phyloP scores from a whole-genome alignment of 2,888 invertebrate species.

The Xanthostigma xanthostigma region DNA sequence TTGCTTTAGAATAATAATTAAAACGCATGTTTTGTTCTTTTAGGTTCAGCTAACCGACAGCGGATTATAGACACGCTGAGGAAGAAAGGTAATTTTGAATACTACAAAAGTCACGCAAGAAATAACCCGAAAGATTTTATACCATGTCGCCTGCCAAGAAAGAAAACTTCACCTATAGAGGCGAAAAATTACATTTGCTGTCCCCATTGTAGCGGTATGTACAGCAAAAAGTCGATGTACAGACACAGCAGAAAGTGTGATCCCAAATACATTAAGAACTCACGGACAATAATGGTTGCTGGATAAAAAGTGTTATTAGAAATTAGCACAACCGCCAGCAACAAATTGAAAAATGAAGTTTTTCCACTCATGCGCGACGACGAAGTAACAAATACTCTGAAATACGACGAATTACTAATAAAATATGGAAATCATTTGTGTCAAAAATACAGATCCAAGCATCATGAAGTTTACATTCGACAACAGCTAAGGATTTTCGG shows the following conservation, averaged over 20 bases:
- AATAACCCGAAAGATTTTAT: too few relatives aligned
- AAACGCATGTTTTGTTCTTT: too few relatives aligned
- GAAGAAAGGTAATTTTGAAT: too few relatives aligned
- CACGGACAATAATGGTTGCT: conserved; percentile 1
- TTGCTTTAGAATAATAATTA: too few relatives aligned
- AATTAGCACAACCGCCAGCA: conserved; percentile 2
- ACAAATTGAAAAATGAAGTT: conserved; percentile 3
- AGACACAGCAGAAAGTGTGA: conserved; percentile 1
- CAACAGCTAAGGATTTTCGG: conserved; percentile 7
- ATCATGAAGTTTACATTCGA: conserved; percentile 8
- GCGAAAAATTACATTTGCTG: too few relatives aligned
- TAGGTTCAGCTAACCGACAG: too few relatives aligned
- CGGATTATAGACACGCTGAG: too few relatives aligned
- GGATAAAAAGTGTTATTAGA: background rate
- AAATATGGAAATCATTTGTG: conserved; percentile 8
- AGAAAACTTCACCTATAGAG: background rate
- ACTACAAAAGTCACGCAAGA: too few relatives aligned
- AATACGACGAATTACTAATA: conserved; percentile 9
- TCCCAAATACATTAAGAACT: too few relatives aligned
- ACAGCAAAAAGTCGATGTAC: background rate
- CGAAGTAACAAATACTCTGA: conserved; percentile 1
- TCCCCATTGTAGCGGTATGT: background rate
- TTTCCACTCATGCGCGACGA: conserved; percentile 9
- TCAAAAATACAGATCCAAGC: conserved; percentile 5
- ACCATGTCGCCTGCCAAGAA: too few relatives aligned